phyloP scores from a whole-genome alignment of 2,888 invertebrate species.

The Eupithecia tripunctaria region DNA sequence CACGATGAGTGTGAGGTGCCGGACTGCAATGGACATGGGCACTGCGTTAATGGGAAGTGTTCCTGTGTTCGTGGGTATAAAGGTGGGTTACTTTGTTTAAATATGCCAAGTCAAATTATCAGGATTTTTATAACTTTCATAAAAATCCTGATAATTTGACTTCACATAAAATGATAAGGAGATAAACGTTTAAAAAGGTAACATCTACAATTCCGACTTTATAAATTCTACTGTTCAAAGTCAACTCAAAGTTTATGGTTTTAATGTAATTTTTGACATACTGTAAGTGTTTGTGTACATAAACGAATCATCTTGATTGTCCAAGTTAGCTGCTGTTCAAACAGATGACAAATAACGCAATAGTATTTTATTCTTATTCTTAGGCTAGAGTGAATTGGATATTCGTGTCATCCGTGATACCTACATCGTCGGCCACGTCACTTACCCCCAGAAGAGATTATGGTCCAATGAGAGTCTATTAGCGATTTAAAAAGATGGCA shows the following conservation, averaged over 20 bases:
- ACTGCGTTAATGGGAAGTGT: constrained; percentile 97
- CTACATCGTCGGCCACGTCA: background rate
- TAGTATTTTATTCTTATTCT: too few relatives aligned
- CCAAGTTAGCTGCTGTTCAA: background rate
- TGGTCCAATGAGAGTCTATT: background rate
- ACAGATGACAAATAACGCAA: background rate
- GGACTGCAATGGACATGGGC: constrained; percentile 98
- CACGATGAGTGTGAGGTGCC: constrained; percentile 98
- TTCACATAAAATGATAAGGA: background rate
- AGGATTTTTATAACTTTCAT: too few relatives aligned
- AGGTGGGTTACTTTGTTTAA: constrained; percentile 60
- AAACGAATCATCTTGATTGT: background rate
- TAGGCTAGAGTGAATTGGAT: background rate
- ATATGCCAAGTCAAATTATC: too few relatives aligned
- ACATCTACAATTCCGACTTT: too few relatives aligned
- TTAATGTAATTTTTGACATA: too few relatives aligned
- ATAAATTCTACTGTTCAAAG: too few relatives aligned
- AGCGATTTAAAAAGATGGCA: background rate
- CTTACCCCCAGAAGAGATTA: background rate
- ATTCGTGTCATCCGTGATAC: background rate
- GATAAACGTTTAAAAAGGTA: too few relatives aligned
- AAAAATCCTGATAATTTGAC: background rate
- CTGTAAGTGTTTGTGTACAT: background rate
- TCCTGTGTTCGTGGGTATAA: constrained; percentile 97
- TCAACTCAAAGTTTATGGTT: too few relatives aligned